Evolutionary conservation across 2,113 vertebrate genomes (phyloP).

Genomic region (Pipra filicauda): DNA sequence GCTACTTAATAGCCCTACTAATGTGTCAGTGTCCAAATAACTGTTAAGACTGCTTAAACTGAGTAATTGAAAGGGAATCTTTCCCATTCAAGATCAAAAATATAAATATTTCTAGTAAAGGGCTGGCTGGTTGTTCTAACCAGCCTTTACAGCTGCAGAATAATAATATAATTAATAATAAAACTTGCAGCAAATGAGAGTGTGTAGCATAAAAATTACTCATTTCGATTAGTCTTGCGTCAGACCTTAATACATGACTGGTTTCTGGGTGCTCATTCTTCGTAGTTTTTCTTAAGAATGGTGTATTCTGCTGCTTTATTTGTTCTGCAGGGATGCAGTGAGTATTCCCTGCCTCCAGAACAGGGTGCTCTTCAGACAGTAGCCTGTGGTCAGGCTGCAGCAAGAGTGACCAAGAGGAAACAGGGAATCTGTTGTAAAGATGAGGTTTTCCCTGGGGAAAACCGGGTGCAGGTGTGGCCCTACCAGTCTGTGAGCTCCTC

Average conservation of each 20-base stretch:
- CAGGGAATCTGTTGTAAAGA: neutral
- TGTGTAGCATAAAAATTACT: neutral
- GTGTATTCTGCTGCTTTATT: neutral
- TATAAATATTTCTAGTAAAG: neutral
- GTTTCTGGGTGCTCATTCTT: neutral
- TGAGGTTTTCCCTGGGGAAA: neutral
- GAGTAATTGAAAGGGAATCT: neutral
- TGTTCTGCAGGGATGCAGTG: neutral
- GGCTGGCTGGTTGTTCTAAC: neutral
- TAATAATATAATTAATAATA: neutral
- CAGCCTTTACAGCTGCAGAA: neutral
- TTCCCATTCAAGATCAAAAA: neutral
- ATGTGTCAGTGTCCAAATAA: neutral
- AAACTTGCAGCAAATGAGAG: neutral
- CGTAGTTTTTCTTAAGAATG: neutral
- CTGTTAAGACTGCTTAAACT: neutral
- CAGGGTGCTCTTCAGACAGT: neutral
- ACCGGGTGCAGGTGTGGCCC: neutral
- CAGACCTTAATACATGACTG: neutral
- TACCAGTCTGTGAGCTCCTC: accelerated
- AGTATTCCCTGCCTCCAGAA: neutral
- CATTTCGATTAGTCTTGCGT: neutral
- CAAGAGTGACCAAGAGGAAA: neutral
- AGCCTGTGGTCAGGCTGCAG: neutral
- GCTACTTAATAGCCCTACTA: neutral